These are phyloP conservation scores for Shargacucullia verbasci DNA, from an alignment of 2,888 invertebrate genomes.

Conservation along the genomic window DNA sequence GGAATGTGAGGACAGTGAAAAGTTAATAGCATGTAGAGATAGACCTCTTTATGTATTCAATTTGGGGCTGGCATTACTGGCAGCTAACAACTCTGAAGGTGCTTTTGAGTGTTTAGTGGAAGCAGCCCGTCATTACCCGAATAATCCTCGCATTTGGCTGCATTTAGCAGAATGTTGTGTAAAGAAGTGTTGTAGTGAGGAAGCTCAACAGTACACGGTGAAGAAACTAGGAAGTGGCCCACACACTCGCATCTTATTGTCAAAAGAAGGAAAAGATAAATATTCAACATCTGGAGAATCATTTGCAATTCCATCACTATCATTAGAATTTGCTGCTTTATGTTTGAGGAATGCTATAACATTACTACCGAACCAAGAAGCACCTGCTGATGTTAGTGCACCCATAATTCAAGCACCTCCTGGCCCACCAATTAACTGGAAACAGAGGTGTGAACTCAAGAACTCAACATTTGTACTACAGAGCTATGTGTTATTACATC, in stretches of 20 bases:
- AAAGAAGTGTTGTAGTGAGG: constrained; percentile 90
- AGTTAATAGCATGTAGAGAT: constrained; percentile 80
- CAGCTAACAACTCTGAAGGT: constrained; percentile 93
- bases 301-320: constrained; percentile 95
- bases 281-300: constrained; percentile 90
- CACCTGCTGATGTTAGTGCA: constrained; percentile 71
- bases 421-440: constrained; percentile 90
- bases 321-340: constrained; percentile 96
- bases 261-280: constrained; percentile 80
- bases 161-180: constrained; percentile 98
- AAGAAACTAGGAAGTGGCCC: constrained; percentile 84
- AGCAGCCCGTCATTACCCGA: constrained; percentile 95
- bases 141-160: constrained; percentile 97
- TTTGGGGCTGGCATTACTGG: constrained; percentile 94
- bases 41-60: constrained; percentile 93
- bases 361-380: constrained; percentile 90
- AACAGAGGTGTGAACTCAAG: constrained; percentile 89
- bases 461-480: constrained; percentile 93
- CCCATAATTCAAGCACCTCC: constrained; percentile 88
- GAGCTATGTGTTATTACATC: constrained; percentile 94
- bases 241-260: constrained; percentile 79
- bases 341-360: constrained; percentile 95
- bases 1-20: constrained; percentile 81
- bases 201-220: constrained; percentile 80
- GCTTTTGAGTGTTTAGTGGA: constrained; percentile 97